Evolutionary conservation across 2,888 invertebrate genomes (phyloP), one percentile per base, ranked within the genome.

Genomic region (Rotaria socialis): DNA sequence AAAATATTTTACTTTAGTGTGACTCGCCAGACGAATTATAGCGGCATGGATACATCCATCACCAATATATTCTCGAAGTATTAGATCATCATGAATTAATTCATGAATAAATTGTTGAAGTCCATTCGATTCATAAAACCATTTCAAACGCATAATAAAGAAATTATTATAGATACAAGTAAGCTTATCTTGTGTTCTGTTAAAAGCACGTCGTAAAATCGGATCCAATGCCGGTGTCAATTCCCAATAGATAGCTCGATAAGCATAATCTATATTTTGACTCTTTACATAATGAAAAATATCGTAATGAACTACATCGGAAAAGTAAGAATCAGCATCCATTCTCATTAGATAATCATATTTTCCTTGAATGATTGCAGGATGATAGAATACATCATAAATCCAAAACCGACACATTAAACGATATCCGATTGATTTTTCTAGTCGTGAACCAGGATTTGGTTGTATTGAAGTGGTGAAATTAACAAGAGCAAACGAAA

Each of bases 111-210:
- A 75, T 22, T 0, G 11, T 75, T 75, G 41, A 22, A 75, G 2
- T 6, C 0, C 8, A 14, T 60, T n/a, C 27, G 60, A 60, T 27
- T 60, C 27, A 27, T 60, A 60, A 11, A 27, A 60, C 60, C 60
- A 60, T 60, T 60, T 60, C 27, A 60, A 60, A 60, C 60, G 75
- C 0, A 43, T 75, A 22, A 75, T 41, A 24, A 75, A 75, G 43
- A 75, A 75, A 43, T 75, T 75, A 22, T 41, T 75, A 43, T 75
- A 75, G 19, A 75, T 75, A 43, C 43, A 41, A 75, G 41, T 7
- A 43, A 16, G 1, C 43, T 6, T 3, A 43, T 19, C 8, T 16
- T 0, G 0, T 11, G 0, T 0, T 8, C 7, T 0, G 3, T 5
- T 4, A 27, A 60, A 14, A 14, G 14, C 6, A 14, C 27, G 60